These are phyloP conservation scores for Stegophylla sp. DNA, from an alignment of 2,888 invertebrate genomes.

Conservation along the genomic window DNA sequence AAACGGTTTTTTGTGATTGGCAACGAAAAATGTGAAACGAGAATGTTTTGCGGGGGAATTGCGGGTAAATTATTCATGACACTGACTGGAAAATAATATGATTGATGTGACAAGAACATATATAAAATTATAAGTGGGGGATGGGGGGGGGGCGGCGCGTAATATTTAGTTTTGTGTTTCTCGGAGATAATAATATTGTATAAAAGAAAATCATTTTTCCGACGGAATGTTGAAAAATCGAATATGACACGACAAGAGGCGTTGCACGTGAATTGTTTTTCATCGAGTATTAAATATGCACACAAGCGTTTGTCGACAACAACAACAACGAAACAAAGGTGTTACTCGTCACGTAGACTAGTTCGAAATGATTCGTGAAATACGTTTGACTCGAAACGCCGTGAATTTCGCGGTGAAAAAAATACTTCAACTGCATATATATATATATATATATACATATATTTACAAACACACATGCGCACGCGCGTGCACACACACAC, in stretches of 20 bases:
- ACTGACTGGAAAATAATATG: slow-evolving; percentile 15
- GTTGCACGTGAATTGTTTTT: no score
- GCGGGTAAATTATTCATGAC: slow-evolving; percentile 35
- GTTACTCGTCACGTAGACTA: neutral
- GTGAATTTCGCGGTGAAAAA: no score
- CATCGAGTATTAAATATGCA: no score
- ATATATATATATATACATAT: no score
- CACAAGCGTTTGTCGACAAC: no score
- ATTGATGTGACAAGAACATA: slow-evolving; percentile 32
- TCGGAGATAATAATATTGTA: slow-evolving; percentile 21
- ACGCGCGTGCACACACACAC: no score
- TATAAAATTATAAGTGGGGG: slow-evolving; percentile 9
- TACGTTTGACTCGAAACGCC: no score
- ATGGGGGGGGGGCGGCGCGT: no score
- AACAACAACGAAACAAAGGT: no score
- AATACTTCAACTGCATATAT: no score
- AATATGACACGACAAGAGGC: neutral
- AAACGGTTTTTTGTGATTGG: slow-evolving; percentile 1
- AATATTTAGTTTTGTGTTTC: slow-evolving; percentile 20
- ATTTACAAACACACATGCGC: no score
- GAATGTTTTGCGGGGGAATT: neutral
- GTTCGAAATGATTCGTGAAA: no score
- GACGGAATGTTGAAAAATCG: slow-evolving; percentile 7
- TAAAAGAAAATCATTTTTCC: slow-evolving; percentile 12
- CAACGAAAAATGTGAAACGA: slow-evolving; percentile 10